phyloP scores from a whole-genome alignment of 2,113 vertebrate species.

The Lophotis ruficrista region DNA sequence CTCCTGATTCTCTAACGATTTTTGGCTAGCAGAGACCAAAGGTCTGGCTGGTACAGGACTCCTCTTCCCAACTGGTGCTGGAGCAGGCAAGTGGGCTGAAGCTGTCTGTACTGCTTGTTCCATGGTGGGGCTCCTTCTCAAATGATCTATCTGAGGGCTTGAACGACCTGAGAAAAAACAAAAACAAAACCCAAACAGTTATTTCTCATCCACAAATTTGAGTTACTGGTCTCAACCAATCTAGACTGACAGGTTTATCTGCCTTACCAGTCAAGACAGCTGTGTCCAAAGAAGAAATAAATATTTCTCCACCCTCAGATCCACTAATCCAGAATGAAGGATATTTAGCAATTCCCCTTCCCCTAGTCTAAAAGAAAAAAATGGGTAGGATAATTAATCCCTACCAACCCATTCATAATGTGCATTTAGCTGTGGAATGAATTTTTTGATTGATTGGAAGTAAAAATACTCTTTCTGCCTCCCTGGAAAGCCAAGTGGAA shows the following conservation, averaged over 20 bases:
- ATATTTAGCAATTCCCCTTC: slow-evolving; percentile 22
- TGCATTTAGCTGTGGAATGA: background rate
- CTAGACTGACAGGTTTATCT: slow-evolving; percentile 35
- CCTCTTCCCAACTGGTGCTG: slow-evolving; percentile 84
- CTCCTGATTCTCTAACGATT: slow-evolving; percentile 86
- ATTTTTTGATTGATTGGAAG: background rate
- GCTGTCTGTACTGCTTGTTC: slow-evolving; percentile 86
- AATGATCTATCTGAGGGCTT: slow-evolving; percentile 85
- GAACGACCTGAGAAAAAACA: slow-evolving; percentile 76
- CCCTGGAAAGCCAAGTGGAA: background rate
- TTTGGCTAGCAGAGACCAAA: slow-evolving; percentile 81
- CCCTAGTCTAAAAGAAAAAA: background rate
- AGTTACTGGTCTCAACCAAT: slow-evolving; percentile 17
- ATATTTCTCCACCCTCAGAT: slow-evolving; percentile 37
- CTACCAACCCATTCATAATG: background rate
- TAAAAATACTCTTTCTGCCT: background rate
- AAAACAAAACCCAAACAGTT: background rate
- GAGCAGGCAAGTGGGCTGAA: slow-evolving; percentile 72
- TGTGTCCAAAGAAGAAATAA: background rate
- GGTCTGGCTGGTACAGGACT: slow-evolving; percentile 79
- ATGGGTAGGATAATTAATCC: background rate
- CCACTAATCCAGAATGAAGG: slow-evolving; percentile 45
- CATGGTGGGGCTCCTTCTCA: slow-evolving; percentile 84
- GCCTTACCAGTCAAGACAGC: background rate
- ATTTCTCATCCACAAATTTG: background rate